Evolutionary conservation across 2,888 invertebrate species (phyloP), one percentile per base, ranked within the genome.

Genomic region (Timandra comae): DNA sequence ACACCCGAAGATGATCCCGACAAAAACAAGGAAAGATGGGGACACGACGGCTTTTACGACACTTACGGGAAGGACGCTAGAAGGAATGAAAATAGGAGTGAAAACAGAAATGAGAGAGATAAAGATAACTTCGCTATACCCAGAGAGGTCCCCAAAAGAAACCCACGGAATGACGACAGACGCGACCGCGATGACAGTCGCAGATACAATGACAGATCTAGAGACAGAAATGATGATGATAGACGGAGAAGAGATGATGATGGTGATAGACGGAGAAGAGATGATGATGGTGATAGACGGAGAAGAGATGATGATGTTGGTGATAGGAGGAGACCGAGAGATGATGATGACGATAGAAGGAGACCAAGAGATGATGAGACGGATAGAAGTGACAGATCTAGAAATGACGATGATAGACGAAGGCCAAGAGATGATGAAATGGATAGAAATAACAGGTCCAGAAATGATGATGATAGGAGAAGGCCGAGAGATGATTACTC

Each of bases 11-110:
- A 51, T 3, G 58, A 56, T 30, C 40, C 58, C 1, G 41, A 62
- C 1, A 65, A 71, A 35, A 47, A 58, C 5, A 57, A 58, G 23
- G 35, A 46, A 26, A 38, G 45, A 32, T 82, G 84, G 84, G 82
- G 80, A 1, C 84, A 85, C 40, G 82, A 82, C 30, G 81, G 84
- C 1, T 84, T 78, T 39, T 84, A 76, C 39, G 81, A 84, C 20
- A 81, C 75, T 0, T 80, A 85, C 36, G 85, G 84, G 0, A 63
- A 73, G 53, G 74, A 72, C 26, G 80, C 78, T 1, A 56, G 58
- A 9, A 56, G 80, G 27, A 43, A 44, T 3, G 70, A 74, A 6
- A 45, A 59, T 2, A 61, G 60, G 25, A 48, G 56, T 6, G 24
- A 24, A n/a, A 52, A 59, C n/a, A 55, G 50, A 28, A 41, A 56